phyloP scores from a whole-genome alignment of 2,888 invertebrate genomes.

The Andrena hattorfiana region DNA sequence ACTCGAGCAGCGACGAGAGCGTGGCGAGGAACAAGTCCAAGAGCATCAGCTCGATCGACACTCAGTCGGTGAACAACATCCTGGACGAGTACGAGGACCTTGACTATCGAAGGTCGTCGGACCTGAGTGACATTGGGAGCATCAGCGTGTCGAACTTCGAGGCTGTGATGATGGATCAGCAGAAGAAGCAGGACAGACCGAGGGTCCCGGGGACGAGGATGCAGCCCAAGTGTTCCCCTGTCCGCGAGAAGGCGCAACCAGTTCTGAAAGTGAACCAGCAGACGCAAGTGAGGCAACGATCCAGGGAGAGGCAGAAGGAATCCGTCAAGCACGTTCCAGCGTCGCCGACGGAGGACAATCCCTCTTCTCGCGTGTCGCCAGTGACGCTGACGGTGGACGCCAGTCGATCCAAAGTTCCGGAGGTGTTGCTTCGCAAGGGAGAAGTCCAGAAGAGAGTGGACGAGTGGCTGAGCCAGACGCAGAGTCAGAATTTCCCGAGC shows the following conservation, averaged over 20 bases:
- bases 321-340: conserved; percentile 44
- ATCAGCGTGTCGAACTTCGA: conserved; percentile 78
- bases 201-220: conserved; percentile 47
- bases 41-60: conserved; percentile 80
- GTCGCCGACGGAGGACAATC: conserved; percentile 39
- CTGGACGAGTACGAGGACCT: conserved; percentile 81
- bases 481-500: conserved; percentile 73
- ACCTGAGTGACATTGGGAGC: conserved; percentile 77
- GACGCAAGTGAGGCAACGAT: conserved; percentile 79
- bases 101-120: conserved; percentile 77
- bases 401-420: conserved; percentile 66
- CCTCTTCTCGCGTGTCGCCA: conserved; percentile 9
- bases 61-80: conserved; percentile 81
- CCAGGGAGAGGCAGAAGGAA: conserved; percentile 74
- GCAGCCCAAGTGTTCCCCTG: conserved; percentile 50
- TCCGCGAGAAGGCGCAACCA: conserved; percentile 62
- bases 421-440: conserved; percentile 77
- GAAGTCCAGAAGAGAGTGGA: conserved; percentile 81
- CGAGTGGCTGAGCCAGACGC: conserved; percentile 80
- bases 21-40: conserved; percentile 76
- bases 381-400: conserved; percentile 27
- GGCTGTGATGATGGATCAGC: conserved; percentile 76
- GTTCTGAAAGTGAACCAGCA: conserved; percentile 77
- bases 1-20: conserved; percentile 80
- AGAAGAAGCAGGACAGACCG: conserved; percentile 65